These are phyloP conservation scores for Porites evermanni DNA, from an alignment of 92 coral and sea anemone species.

Conservation along the genomic window DNA sequence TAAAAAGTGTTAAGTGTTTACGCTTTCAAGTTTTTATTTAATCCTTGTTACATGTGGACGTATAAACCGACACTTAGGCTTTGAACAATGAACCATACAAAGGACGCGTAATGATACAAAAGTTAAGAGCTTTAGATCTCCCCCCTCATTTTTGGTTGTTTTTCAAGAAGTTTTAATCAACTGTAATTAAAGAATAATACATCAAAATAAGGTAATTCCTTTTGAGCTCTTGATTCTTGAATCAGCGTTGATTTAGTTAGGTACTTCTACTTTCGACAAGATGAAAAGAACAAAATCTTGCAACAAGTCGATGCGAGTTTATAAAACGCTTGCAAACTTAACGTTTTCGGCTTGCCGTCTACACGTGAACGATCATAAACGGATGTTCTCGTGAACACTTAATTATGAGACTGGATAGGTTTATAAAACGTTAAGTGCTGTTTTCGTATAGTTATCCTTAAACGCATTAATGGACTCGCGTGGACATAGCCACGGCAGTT, in stretches of 20 bases:
- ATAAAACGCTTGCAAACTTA: slow-evolving; percentile 8
- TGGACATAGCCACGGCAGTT: slow-evolving; percentile 5
- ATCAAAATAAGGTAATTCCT: slow-evolving; percentile 29
- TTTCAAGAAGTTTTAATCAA: slow-evolving; percentile 24
- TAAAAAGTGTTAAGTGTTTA: too few relatives aligned
- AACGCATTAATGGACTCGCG: background rate
- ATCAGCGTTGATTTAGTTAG: slow-evolving; percentile 1
- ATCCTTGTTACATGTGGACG: too few relatives aligned
- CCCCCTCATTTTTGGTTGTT: slow-evolving; percentile 14
- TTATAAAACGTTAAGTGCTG: too few relatives aligned
- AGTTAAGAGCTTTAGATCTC: background rate
- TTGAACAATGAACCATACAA: background rate
- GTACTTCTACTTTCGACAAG: slow-evolving; percentile 6
- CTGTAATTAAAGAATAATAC: slow-evolving; percentile 15
- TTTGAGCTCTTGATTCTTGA: slow-evolving; percentile 26
- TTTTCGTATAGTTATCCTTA: too few relatives aligned
- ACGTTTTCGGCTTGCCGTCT: slow-evolving; percentile 23
- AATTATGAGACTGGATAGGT: background rate
- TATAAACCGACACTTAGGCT: too few relatives aligned
- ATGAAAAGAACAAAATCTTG: background rate
- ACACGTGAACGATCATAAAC: slow-evolving; percentile 6
- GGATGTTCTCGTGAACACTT: background rate
- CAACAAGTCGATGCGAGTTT: background rate
- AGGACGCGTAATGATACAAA: background rate
- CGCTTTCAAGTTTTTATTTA: too few relatives aligned